Evolutionary conservation across 2,113 vertebrate genomes (phyloP).

Genomic region (Oreochromis aureus): DNA sequence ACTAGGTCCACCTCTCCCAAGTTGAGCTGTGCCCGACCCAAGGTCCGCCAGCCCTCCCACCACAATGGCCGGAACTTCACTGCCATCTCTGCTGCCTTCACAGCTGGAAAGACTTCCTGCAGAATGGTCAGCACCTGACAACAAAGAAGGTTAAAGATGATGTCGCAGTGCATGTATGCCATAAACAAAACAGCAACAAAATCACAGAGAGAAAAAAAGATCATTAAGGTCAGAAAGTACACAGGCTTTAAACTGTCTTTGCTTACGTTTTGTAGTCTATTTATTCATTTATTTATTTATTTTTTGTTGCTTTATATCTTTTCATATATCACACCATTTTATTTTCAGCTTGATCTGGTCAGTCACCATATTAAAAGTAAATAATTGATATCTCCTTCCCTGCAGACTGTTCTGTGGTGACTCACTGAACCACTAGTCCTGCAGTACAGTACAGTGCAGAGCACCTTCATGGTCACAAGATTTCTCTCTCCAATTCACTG

Average conservation of each 20-base stretch:
- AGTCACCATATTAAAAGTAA: neutral
- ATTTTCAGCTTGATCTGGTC: neutral
- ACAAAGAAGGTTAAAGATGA: neutral
- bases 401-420: neutral
- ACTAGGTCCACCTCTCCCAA: slow-evolving; percentile 92
- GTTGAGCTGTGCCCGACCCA: slow-evolving; percentile 92
- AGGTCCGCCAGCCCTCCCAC: slow-evolving; percentile 93
- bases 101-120: slow-evolving; percentile 91
- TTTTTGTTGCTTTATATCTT: neutral
- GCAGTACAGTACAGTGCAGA: neutral
- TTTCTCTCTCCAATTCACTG: neutral
- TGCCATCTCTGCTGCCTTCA: slow-evolving; percentile 89
- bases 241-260: neutral
- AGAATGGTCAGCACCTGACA: slow-evolving; percentile 85
- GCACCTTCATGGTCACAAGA: neutral
- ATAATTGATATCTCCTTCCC: neutral
- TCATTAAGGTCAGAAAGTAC: neutral
- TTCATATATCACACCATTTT: neutral
- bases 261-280: neutral
- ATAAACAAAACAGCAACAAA: neutral
- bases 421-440: neutral
- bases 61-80: slow-evolving; percentile 83
- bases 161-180: neutral
- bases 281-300: neutral
- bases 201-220: neutral